Conservation (phyloP, 2,113 vertebrate species). For the Egretta garzetta region DNA sequence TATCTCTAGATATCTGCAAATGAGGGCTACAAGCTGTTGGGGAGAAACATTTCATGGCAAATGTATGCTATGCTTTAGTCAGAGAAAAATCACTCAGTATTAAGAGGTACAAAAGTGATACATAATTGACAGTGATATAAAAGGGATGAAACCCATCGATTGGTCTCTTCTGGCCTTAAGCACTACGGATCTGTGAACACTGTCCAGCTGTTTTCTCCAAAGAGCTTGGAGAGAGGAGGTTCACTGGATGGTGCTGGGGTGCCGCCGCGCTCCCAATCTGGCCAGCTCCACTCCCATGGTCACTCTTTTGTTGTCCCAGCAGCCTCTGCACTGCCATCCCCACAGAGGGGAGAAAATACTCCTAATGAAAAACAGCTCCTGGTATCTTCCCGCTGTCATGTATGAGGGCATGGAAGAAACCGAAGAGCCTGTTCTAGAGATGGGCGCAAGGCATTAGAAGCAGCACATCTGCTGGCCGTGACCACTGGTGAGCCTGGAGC, state of each 20-base stretch:
- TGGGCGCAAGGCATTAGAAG: neutral
- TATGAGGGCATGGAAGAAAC: neutral
- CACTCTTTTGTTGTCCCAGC: neutral
- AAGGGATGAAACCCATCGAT: neutral
- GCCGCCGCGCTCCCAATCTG: neutral
- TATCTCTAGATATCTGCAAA: constrained; percentile 25
- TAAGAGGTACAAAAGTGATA: neutral
- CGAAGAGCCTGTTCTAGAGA: neutral
- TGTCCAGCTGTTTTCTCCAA: neutral
- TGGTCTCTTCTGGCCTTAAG: neutral
- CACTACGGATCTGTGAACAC: neutral
- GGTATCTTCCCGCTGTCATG: rapidly evolving
- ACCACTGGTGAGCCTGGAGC: neutral
- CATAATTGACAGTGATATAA: neutral
- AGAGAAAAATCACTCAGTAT: neutral
- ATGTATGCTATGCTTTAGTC: neutral
- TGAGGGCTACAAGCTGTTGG: neutral
- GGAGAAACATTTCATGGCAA: neutral
- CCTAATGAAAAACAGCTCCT: neutral
- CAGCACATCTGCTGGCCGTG: neutral
- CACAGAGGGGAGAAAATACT: neutral
- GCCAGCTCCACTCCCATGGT: neutral
- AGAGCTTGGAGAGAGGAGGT: neutral
- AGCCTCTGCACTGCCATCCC: neutral
- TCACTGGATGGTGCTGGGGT: neutral